A percentile compares a stretch with the other conserved stretches of the same genome.
Evolutionary conservation across 1,140 invertebrate genomes (phyloP).

Genomic region (Yoshiicerus persimilis): DNA sequence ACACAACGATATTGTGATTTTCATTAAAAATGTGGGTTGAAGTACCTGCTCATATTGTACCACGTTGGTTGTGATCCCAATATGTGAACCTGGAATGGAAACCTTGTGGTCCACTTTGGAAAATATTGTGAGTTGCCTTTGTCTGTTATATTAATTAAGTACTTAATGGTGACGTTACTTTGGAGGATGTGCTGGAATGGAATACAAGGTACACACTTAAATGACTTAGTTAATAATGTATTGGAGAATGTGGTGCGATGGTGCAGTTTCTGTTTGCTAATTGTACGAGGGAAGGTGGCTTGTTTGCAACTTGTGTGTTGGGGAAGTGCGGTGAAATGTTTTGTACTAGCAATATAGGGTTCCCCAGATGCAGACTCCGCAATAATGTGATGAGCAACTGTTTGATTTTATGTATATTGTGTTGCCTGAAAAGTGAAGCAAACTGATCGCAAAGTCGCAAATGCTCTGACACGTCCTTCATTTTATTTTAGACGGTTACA

Average conservation of each 20-base stretch:
- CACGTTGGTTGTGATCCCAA: too few species aligned
- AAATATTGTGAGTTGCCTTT: too few species aligned
- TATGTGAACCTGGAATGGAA: too few species aligned
- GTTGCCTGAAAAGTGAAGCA: background rate
- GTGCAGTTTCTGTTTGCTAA: background rate
- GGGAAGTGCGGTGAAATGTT: background rate
- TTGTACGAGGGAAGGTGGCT: background rate
- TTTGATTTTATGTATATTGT: background rate
- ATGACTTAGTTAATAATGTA: background rate
- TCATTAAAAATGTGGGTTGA: too few species aligned
- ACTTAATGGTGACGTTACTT: too few species aligned
- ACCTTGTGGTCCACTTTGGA: too few species aligned
- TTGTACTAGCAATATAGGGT: background rate
- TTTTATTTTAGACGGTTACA: background rate
- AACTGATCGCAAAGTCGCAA: background rate
- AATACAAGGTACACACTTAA: background rate
- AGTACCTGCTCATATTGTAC: too few species aligned
- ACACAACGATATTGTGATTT: too few species aligned
- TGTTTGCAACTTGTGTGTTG: background rate
- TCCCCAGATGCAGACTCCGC: background rate
- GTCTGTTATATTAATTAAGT: too few species aligned
- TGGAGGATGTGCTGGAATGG: too few species aligned
- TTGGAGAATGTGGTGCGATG: background rate
- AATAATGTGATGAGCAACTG: background rate
- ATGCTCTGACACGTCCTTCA: background rate